A percentile compares a stretch with the other conserved stretches of the same genome.
phyloP scores from a whole-genome alignment of 1,140 invertebrate genomes.

The Dreissena polymorpha region DNA sequence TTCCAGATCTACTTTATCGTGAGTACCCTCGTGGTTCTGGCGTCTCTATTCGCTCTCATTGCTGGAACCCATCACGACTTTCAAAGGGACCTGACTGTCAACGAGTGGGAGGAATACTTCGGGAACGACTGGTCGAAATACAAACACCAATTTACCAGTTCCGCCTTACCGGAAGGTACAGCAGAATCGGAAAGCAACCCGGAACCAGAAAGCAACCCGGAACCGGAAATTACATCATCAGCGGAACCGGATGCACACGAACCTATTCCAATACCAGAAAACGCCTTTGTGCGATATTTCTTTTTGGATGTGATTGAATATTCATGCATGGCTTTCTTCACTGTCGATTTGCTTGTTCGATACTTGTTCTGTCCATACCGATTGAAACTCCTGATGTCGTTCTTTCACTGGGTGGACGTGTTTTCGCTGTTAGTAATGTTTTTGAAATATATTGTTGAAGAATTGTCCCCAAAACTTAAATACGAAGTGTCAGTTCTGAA shows the following conservation, averaged over 20 bases:
- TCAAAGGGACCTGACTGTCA: slow-evolving; percentile 17
- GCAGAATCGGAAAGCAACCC: neutral
- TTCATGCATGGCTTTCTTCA: slow-evolving; percentile 31
- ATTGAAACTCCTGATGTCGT: slow-evolving; percentile 13
- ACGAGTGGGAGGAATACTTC: slow-evolving; percentile 41
- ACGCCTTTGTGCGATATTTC: slow-evolving; percentile 11
- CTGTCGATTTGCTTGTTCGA: slow-evolving; percentile 18
- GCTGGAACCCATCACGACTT: slow-evolving; percentile 36
- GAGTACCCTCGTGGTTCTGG: neutral
- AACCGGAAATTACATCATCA: neutral
- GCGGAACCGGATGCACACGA: slow-evolving; percentile 4
- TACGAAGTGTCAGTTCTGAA: slow-evolving; percentile 42
- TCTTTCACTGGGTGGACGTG: slow-evolving; percentile 47
- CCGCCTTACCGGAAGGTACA: no score
- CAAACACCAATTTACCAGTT: slow-evolving; percentile 17
- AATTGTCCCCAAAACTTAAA: slow-evolving; percentile 28
- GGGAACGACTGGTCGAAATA: slow-evolving; percentile 32
- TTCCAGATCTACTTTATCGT: slow-evolving; percentile 41
- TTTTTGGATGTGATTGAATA: slow-evolving; percentile 38
- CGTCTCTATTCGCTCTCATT: slow-evolving; percentile 36
- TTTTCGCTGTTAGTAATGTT: slow-evolving; percentile 45
- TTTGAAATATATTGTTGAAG: slow-evolving; percentile 26
- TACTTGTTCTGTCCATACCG: slow-evolving; percentile 11
- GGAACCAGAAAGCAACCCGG: neutral
- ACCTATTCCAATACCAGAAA: slow-evolving; percentile 17